These are phyloP conservation scores for Danionella dracula DNA, from an alignment of 2,797 vertebrate genomes.

Conservation along the genomic window DNA sequence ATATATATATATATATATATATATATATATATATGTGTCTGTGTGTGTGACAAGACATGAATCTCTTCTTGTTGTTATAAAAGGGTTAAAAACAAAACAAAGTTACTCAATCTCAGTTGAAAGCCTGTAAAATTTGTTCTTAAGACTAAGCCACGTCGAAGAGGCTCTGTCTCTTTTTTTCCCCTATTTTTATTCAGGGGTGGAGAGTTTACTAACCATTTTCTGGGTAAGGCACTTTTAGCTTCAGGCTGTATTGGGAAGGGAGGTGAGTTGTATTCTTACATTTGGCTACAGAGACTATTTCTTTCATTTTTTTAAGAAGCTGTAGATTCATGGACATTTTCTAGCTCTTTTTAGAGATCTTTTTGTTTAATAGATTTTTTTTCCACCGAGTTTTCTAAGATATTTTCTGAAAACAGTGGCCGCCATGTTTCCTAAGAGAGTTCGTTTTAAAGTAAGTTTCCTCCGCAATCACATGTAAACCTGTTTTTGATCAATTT, in stretches of 20 bases:
- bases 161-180: background rate
- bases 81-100: too few relatives aligned
- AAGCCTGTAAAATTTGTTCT: too few relatives aligned
- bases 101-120: too few relatives aligned
- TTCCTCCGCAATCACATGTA: slow-evolving; percentile 42
- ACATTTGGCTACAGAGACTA: background rate
- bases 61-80: too few relatives aligned
- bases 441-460: slow-evolving; percentile 41
- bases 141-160: too few relatives aligned
- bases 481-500: too few relatives aligned
- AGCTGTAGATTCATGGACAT: background rate
- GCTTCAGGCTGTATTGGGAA: background rate
- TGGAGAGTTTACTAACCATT: background rate
- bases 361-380: too few relatives aligned
- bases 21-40: too few relatives aligned
- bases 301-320: background rate
- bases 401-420: background rate
- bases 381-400: background rate
- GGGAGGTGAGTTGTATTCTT: background rate
- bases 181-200: background rate
- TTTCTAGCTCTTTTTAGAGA: too few relatives aligned
- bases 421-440: slow-evolving; percentile 22
- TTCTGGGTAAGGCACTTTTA: background rate
- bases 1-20: too few relatives aligned
- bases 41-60: too few relatives aligned